Percentiles rank a stretch among this genome's conserved stretches.
Evolutionary conservation across 1,140 invertebrate species (phyloP).

Genomic region (Procambarus clarkii): DNA sequence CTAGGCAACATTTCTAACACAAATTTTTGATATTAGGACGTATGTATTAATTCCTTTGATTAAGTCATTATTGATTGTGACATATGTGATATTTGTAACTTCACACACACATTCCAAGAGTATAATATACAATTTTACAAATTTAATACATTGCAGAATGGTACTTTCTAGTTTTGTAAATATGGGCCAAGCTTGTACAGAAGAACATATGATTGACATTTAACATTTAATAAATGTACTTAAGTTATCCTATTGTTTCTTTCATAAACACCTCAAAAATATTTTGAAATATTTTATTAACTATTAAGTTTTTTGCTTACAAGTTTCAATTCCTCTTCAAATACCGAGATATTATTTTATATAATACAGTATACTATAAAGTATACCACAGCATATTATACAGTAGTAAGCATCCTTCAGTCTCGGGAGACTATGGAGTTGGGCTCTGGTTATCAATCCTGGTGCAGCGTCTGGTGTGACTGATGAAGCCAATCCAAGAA

Average conservation of each 20-base stretch:
- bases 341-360: no score
- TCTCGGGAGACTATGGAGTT: no score
- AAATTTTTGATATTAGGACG: background rate
- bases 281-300: background rate
- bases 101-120: constrained; percentile 42
- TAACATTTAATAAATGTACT: constrained; percentile 38
- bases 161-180: constrained; percentile 36
- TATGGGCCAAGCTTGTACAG: constrained; percentile 55
- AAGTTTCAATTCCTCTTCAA: no score
- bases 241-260: background rate
- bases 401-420: no score
- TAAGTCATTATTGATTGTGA: constrained; percentile 8
- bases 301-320: no score
- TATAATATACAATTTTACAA: constrained; percentile 1
- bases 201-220: constrained; percentile 33
- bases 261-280: background rate
- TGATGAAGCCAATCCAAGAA: no score
- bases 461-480: no score
- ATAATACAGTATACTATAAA: no score
- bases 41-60: constrained; percentile 11
- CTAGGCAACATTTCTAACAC: background rate
- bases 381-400: no score
- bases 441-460: no score
- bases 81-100: constrained; percentile 21
- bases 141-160: background rate